A percentile compares a stretch with the other conserved stretches of the same genome.
phyloP scores from a whole-genome alignment of 1,140 invertebrate genomes.

The Diuraphis noxia region DNA sequence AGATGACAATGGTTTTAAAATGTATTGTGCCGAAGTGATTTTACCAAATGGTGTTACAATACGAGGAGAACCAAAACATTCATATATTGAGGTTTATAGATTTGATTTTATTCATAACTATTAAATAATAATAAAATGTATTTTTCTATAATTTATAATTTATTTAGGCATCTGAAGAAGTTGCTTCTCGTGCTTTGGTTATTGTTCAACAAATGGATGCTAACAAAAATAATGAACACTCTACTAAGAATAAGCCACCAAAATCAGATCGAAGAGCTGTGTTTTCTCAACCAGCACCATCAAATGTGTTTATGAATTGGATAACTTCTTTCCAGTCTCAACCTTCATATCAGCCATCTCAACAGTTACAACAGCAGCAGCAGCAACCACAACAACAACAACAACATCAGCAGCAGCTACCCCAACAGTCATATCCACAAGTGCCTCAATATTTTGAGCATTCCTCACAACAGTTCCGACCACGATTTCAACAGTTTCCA shows the following conservation, averaged over 20 bases:
- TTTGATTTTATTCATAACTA: background rate
- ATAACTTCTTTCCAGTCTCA: constrained; percentile 19
- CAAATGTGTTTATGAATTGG: constrained; percentile 37
- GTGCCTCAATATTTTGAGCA: constrained; percentile 26
- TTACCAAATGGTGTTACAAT: constrained; percentile 38
- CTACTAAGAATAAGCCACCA: background rate
- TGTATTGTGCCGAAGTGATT: constrained; percentile 6
- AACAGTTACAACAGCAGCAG: background rate
- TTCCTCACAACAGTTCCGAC: constrained; percentile 19
- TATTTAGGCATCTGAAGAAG: constrained; percentile 31
- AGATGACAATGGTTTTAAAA: background rate
- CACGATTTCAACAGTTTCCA: constrained; percentile 23
- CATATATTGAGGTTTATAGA: background rate
- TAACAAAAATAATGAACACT: constrained; percentile 33
- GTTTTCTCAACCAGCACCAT: background rate
- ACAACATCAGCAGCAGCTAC: background rate
- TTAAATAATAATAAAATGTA: background rate
- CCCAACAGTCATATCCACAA: constrained; percentile 13
- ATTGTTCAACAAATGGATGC: constrained; percentile 32
- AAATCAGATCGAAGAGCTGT: background rate
- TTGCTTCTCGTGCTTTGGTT: constrained; percentile 27
- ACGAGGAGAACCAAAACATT: constrained; percentile 26
- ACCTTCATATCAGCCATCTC: background rate
- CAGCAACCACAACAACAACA: background rate
- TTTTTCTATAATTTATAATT: background rate